phyloP scores from a whole-genome alignment of 2,888 invertebrate genomes.

The Patella pellucida region DNA sequence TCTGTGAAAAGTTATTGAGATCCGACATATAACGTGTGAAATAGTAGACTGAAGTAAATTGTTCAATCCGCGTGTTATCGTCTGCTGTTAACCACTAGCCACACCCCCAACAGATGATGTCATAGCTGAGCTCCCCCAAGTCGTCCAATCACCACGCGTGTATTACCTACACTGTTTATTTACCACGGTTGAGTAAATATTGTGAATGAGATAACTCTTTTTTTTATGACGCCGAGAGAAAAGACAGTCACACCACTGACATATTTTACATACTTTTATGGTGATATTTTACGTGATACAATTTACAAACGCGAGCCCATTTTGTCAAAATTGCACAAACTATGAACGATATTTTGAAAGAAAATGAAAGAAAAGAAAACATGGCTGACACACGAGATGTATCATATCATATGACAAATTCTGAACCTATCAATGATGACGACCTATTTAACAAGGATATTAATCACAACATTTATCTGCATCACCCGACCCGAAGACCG shows the following conservation, averaged over 20 bases:
- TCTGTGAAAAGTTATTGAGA: background rate
- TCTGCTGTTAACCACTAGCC: background rate
- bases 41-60: background rate
- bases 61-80: background rate
- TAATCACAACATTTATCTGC: too few relatives aligned
- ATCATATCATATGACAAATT: too few relatives aligned
- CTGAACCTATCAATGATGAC: too few relatives aligned
- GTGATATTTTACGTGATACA: background rate
- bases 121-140: background rate
- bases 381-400: too few relatives aligned
- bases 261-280: constrained; percentile 8
- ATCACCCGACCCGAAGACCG: too few relatives aligned
- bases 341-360: too few relatives aligned
- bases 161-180: background rate
- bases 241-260: background rate
- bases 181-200: constrained; percentile 7
- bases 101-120: constrained; percentile 3
- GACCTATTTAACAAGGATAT: too few relatives aligned
- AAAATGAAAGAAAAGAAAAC: too few relatives aligned
- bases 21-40: background rate
- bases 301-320: too few relatives aligned
- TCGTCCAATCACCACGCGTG: background rate
- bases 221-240: background rate
- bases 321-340: too few relatives aligned
- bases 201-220: constrained; percentile 4